phyloP scores from a whole-genome alignment of 2,113 vertebrate species.

The Pipra filicauda region DNA sequence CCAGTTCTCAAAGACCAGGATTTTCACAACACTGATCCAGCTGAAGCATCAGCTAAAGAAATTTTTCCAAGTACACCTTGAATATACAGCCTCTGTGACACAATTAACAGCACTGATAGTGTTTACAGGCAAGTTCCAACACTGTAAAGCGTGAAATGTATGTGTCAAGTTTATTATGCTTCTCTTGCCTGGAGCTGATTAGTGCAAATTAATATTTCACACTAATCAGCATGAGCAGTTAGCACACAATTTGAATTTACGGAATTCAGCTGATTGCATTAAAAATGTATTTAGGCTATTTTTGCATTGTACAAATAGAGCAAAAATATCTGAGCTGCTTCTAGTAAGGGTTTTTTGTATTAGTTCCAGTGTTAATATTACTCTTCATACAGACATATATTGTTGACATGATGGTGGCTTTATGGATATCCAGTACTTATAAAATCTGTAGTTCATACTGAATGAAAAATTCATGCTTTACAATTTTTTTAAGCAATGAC shows the following conservation, averaged over 20 bases:
- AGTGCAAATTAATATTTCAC: constrained; percentile 74
- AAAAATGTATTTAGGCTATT: constrained; percentile 71
- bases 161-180: constrained; percentile 71
- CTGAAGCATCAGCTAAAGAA: not conserved
- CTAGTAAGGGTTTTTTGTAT: not conserved
- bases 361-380: not conserved
- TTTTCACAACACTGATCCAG: not conserved
- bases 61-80: constrained; percentile 11
- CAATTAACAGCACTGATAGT: not conserved
- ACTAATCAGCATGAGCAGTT: constrained; percentile 68
- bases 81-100: not conserved
- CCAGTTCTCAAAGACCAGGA: not conserved
- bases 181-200: constrained; percentile 57
- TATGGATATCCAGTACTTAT: not conserved
- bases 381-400: not conserved
- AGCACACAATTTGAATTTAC: constrained; percentile 67
- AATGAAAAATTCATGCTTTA: not conserved
- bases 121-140: constrained; percentile 31
- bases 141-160: constrained; percentile 61
- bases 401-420: not conserved
- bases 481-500: not conserved
- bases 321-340: constrained; percentile 42
- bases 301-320: constrained; percentile 59
- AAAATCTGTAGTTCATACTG: not conserved
- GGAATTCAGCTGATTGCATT: constrained; percentile 67